Evolutionary conservation across 2,113 vertebrate genomes (phyloP).

Genomic region (Centropristis striata): DNA sequence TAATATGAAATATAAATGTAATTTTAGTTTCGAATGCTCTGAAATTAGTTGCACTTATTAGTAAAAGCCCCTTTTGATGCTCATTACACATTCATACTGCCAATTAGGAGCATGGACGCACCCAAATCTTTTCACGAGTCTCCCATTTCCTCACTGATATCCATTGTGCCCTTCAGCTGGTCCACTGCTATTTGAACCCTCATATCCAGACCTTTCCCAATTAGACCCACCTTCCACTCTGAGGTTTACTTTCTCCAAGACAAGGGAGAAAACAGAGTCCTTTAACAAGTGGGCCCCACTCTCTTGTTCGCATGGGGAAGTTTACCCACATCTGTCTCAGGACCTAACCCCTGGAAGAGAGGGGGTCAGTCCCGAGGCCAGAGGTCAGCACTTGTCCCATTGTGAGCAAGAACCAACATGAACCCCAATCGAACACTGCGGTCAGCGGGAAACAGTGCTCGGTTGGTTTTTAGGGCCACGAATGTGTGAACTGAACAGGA

Average conservation of each 20-base stretch:
- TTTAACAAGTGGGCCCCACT: constrained; percentile 84
- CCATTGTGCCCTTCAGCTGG: constrained; percentile 68
- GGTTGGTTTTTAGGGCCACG: constrained; percentile 79
- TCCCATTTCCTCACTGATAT: constrained; percentile 60
- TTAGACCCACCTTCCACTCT: constrained; percentile 84
- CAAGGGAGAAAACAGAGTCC: constrained; percentile 73
- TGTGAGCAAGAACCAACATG: constrained; percentile 83
- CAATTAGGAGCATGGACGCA: constrained; percentile 63
- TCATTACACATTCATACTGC: constrained; percentile 56
- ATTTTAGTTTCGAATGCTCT: constrained; percentile 12
- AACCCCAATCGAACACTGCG: constrained; percentile 69
- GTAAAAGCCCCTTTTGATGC: constrained; percentile 45
- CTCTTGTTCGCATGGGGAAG: constrained; percentile 80
- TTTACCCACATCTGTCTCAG: constrained; percentile 87
- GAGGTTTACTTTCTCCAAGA: constrained; percentile 73
- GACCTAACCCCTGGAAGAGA: constrained; percentile 83
- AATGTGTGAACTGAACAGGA: constrained; percentile 82
- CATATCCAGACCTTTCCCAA: constrained; percentile 76
- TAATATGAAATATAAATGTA: too few species aligned
- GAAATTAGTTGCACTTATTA: constrained; percentile 58
- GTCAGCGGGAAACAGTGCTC: constrained; percentile 71
- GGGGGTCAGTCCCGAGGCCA: constrained; percentile 80
- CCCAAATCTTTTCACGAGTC: constrained; percentile 58
- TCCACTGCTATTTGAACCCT: constrained; percentile 78
- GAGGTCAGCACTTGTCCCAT: constrained; percentile 83